Conservation (phyloP, 2,888 invertebrate species). For the Artemia sp. region DNA sequence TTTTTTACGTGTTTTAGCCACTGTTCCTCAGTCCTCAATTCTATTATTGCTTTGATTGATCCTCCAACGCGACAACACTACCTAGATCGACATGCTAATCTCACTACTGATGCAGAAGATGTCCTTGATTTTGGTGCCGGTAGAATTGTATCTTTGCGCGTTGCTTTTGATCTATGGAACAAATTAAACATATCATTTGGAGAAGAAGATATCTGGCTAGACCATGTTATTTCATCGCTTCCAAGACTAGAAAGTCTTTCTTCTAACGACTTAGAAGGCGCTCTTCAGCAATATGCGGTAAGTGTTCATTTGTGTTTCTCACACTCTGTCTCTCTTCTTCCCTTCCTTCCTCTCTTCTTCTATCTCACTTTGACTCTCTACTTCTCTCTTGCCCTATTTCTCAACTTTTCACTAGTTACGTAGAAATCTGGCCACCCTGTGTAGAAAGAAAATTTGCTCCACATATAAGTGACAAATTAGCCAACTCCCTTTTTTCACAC, state of each 20-base stretch:
- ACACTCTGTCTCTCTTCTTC: no score
- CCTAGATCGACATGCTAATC: slow-evolving; percentile 46
- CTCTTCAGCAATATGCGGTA: not conserved
- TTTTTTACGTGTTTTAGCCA: slow-evolving; percentile 76
- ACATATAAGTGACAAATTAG: no score
- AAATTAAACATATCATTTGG: slow-evolving; percentile 60
- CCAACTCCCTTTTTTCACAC: no score
- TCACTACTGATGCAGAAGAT: slow-evolving; percentile 55
- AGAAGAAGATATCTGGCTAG: slow-evolving; percentile 64
- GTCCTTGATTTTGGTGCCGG: slow-evolving; percentile 64
- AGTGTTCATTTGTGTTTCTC: not conserved
- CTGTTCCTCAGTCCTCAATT: slow-evolving; percentile 63
- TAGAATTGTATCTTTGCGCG: slow-evolving; percentile 61
- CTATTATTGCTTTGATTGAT: slow-evolving; percentile 64
- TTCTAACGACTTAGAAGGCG: slow-evolving; percentile 53
- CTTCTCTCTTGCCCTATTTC: no score
- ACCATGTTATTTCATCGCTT: slow-evolving; percentile 62
- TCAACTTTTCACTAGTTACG: no score
- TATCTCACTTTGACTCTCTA: no score
- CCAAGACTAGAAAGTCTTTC: slow-evolving; percentile 63
- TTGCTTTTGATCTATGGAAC: slow-evolving; percentile 69
- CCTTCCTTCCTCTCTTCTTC: no score
- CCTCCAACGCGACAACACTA: slow-evolving; percentile 52
- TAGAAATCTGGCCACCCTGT: no score
- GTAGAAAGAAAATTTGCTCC: no score